Evolutionary conservation across 2,797 vertebrate species (phyloP), one percentile per base, ranked within the genome.

Genomic region (Sebastes vulpes): DNA sequence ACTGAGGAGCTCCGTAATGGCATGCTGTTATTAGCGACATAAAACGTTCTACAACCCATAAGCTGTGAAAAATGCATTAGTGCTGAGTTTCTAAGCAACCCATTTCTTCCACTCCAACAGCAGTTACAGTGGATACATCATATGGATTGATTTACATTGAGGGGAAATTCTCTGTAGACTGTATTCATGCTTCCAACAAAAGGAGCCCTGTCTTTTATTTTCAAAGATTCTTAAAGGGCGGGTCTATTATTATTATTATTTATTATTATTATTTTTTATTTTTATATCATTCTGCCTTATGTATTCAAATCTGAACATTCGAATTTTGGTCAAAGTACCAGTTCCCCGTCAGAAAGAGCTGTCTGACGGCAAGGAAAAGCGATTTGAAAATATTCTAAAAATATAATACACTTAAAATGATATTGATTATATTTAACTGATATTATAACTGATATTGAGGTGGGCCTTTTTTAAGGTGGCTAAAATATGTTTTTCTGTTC

Each of bases 31-130:
- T 35, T 32, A 31, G 8, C 56, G 67, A 54, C 56, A 68, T 64
- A 35, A 72, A 61, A 67, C 6, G 14, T 57, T 57, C 8, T 26
- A 20, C 52, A 50, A 54, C 29, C 18, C n/a, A 26, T 35, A 53
- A 53, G 25, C 29, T 42, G 61, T 75, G 38, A 66, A 73, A 65
- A 65, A 59, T 57, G n/a, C n/a, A 58, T 65, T 42, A 35, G n/a
- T 52, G 63, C 11, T 4, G 26, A 52, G 42, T 69, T 31, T 58
- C 29, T 23, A 58, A 61, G 25, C 31, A 61, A 70, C n/a, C 16
- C 16, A 26, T 8, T 35, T 28, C 8, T 48, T 46, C 20, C 12
- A 6, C 18, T 42, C n/a, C 38, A 26, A 54, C 21, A 66, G 16
- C 7, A 61, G 10, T 60, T 38, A 42, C 18, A 28, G 29, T 9